phyloP scores from a whole-genome alignment of 2,113 vertebrate species.

The Eulemur macaco region DNA sequence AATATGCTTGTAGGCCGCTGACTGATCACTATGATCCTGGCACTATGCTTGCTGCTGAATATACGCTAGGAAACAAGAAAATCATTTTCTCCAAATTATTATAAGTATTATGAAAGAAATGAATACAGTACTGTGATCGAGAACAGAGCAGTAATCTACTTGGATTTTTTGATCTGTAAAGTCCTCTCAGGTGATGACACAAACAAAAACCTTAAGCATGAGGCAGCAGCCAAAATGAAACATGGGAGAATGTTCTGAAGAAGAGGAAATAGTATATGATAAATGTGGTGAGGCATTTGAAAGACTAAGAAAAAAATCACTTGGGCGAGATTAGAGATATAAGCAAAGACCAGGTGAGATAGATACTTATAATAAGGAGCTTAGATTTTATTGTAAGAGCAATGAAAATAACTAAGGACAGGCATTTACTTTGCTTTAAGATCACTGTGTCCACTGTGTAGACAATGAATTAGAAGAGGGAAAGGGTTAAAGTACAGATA shows the following conservation, averaged over 20 bases:
- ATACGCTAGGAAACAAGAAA: neutral
- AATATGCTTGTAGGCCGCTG: neutral
- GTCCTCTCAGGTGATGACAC: neutral
- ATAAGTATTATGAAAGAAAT: neutral
- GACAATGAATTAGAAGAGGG: neutral
- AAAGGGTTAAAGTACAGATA: neutral
- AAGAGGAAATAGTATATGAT: neutral
- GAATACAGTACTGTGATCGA: neutral
- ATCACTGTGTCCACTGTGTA: neutral
- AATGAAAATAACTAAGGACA: neutral
- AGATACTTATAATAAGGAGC: neutral
- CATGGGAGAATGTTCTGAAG: neutral
- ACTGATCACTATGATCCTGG: neutral
- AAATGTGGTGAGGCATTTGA: neutral
- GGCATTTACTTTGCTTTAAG: neutral
- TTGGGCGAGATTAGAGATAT: neutral
- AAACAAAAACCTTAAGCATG: neutral
- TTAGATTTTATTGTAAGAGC: neutral
- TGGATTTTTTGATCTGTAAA: neutral
- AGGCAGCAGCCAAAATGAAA: neutral
- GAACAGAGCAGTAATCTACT: neutral
- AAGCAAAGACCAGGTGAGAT: neutral
- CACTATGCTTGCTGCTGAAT: neutral
- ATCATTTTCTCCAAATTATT: neutral
- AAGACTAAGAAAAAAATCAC: neutral